phyloP scores from a whole-genome alignment of 2,113 vertebrate genomes.

The Chitala chitala region DNA sequence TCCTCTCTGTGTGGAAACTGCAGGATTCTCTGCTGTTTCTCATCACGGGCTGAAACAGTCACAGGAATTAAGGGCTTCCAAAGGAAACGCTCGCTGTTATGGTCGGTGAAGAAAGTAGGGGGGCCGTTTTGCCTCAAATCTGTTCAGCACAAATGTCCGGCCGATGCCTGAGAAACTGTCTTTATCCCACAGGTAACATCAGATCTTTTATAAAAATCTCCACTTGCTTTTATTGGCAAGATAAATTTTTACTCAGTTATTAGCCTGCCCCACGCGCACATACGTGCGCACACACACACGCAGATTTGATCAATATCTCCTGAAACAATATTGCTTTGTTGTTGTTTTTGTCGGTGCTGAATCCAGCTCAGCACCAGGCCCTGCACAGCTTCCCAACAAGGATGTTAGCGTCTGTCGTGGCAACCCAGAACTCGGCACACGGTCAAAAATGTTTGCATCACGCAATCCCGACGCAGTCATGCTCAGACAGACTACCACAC shows the following conservation, averaged over 20 bases:
- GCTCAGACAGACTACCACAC: no score
- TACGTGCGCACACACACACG: no score
- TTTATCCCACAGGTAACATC: background rate
- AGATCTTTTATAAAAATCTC: background rate
- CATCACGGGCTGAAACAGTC: background rate
- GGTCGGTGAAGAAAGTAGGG: background rate
- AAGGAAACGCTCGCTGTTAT: background rate
- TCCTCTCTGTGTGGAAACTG: slow-evolving; percentile 20
- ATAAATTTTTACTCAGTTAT: no score
- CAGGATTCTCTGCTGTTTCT: background rate
- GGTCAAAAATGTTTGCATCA: background rate
- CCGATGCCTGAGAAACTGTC: background rate
- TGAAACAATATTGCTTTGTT: background rate
- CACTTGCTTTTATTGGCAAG: background rate
- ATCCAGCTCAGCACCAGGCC: background rate
- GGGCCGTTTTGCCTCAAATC: background rate
- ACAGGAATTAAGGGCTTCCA: slow-evolving; percentile 5
- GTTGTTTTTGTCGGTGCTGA: background rate
- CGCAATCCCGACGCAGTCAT: no score
- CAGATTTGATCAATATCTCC: background rate
- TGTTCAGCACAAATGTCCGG: background rate
- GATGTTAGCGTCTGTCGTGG: background rate
- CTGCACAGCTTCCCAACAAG: background rate
- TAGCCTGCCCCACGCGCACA: no score
- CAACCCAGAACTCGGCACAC: background rate